Evolutionary conservation across 2,888 invertebrate genomes (phyloP), one percentile per base, ranked within the genome.

Genomic region (Thereva unica): DNA sequence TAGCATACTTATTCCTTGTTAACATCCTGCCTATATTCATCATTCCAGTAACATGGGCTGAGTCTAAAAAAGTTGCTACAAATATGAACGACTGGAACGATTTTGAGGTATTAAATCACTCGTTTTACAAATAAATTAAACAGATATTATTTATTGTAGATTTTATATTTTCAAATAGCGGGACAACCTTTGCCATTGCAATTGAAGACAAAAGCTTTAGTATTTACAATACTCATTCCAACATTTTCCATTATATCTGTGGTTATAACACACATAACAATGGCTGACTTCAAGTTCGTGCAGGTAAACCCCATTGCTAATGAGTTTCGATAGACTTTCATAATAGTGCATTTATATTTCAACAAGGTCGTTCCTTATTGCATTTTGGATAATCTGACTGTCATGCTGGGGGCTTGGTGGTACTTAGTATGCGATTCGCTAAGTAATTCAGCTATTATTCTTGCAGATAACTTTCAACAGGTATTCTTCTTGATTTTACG

Each of bases 1-100:
- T 90, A 73, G 89, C 89, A 67, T 90, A 90, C 74, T 80, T 90
- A 0, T 90, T 90, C 72, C 84, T 88, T n/a, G 87, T 89, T 0
- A 89, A 89, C 75, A 81, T 90, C 68, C 82, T 89, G 68, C 89
- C 89, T 0, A 83, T 89, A 73, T 78, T 86, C 9, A 78, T 84
- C 0, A 83, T 88, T 50, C 89, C 89, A 0, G 83, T 89, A 53
- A 77, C 88, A 65, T 89, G 89, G 86, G 85, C 86, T 72, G 89
- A 89, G 75, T 84, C 87, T 0, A 78, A 79, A n/a, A 88, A 88
- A 76, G 83, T 89, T 63, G 86, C 86, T 0, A 76, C 74, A 10
- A 84, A 86, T 41, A 80, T 87, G 45, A 88, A 87, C 64, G 85
- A 85, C 70, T 88, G 89, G 88, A 83, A 84, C 54, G 85, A 85